Evolutionary conservation across 2,113 vertebrate species (phyloP).

Genomic region (Pedetes capensis): DNA sequence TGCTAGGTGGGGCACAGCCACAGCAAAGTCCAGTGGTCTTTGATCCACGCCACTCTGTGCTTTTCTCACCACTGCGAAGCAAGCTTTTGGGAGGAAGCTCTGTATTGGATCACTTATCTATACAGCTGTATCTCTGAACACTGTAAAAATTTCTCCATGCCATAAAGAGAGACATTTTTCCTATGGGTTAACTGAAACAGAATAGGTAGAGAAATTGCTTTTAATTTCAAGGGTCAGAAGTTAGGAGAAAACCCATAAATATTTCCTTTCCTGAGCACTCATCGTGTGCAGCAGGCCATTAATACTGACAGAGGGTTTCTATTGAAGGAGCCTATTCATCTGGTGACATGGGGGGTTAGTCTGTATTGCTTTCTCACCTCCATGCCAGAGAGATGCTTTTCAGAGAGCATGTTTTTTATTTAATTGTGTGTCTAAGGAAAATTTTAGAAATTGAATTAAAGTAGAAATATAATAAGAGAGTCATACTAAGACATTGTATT

Average conservation of each 20-base stretch:
- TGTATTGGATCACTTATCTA: slow-evolving; percentile 42
- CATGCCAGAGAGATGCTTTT: background rate
- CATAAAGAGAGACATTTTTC: slow-evolving; percentile 78
- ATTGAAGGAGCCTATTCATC: slow-evolving; percentile 56
- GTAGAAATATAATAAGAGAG: slow-evolving; percentile 38
- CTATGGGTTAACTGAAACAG: slow-evolving; percentile 75
- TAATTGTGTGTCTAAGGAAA: slow-evolving; percentile 36
- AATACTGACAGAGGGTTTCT: slow-evolving; percentile 74
- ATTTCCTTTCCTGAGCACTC: slow-evolving; percentile 74
- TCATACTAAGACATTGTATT: background rate
- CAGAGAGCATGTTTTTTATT: background rate
- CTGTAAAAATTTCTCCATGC: slow-evolving; percentile 65
- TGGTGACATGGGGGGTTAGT: slow-evolving; percentile 37
- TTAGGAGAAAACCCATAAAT: slow-evolving; percentile 77
- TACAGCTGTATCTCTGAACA: slow-evolving; percentile 48
- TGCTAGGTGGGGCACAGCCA: background rate
- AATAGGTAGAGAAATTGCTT: slow-evolving; percentile 72
- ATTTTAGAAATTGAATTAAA: slow-evolving; percentile 46
- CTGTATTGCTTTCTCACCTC: slow-evolving; percentile 1
- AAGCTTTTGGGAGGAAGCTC: background rate
- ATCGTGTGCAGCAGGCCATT: slow-evolving; percentile 67
- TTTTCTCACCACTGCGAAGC: background rate
- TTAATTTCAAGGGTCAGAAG: slow-evolving; percentile 84
- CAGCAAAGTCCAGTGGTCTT: background rate
- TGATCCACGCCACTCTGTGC: background rate